These are phyloP conservation scores for Biston betularia DNA, from an alignment of 2,888 invertebrate species.

Conservation along the genomic window DNA sequence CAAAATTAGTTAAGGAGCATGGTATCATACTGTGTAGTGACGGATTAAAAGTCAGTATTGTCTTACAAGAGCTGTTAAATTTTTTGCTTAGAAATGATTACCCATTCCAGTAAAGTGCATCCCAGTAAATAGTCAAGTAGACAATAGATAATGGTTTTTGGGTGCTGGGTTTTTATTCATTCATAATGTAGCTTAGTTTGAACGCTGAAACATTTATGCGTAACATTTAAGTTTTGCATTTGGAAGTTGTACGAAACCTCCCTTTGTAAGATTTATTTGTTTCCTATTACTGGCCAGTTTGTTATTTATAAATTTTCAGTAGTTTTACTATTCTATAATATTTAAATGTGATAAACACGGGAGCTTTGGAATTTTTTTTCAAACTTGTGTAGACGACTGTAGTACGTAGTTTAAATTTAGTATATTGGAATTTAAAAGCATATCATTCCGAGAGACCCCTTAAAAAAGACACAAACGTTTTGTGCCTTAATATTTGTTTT, in stretches of 20 bases:
- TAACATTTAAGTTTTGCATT: slow-evolving; percentile 31
- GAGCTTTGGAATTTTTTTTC: slow-evolving; percentile 60
- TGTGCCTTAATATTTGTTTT: slow-evolving; percentile 78
- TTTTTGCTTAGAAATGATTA: slow-evolving; percentile 64
- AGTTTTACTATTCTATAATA: slow-evolving; percentile 36
- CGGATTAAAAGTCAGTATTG: slow-evolving; percentile 62
- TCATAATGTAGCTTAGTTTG: slow-evolving; percentile 45
- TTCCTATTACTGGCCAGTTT: slow-evolving; percentile 24
- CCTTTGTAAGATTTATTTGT: slow-evolving; percentile 30
- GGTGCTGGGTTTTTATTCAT: slow-evolving; percentile 73
- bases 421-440: slow-evolving; percentile 61
- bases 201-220: slow-evolving; percentile 23
- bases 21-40: slow-evolving; percentile 26
- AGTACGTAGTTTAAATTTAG: slow-evolving; percentile 64
- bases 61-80: slow-evolving; percentile 66
- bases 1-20: slow-evolving; percentile 32
- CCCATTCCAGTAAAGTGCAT: slow-evolving; percentile 79
- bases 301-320: slow-evolving; percentile 32
- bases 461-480: slow-evolving; percentile 73
- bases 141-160: slow-evolving; percentile 67
- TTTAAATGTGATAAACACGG: slow-evolving; percentile 57
- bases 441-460: slow-evolving; percentile 70
- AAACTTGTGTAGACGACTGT: slow-evolving; percentile 66
- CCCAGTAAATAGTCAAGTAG: slow-evolving; percentile 81
- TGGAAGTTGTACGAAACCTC: slow-evolving; percentile 7